These are phyloP conservation scores for Trachelus troglodyta DNA, from an alignment of 2,888 invertebrate species.

Conservation along the genomic window DNA sequence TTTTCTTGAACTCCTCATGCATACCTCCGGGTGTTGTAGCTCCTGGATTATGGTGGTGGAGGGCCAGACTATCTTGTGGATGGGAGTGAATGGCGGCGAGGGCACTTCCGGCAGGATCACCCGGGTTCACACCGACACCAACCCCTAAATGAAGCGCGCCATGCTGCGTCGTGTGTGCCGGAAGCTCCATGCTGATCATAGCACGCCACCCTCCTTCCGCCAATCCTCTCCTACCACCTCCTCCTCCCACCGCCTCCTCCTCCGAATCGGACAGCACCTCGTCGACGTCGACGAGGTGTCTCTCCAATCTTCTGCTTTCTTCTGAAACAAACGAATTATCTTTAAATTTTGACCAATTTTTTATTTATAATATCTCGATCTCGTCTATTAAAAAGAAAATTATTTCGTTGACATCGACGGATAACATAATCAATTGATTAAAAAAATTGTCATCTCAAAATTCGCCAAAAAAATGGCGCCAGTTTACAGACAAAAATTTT, in stretches of 20 bases:
- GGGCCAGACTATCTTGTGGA: slow-evolving; percentile 58
- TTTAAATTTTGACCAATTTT: background rate
- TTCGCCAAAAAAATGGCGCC: background rate
- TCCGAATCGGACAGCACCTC: slow-evolving; percentile 41
- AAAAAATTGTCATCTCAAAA: background rate
- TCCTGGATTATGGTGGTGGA: slow-evolving; percentile 60
- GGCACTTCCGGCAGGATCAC: slow-evolving; percentile 57
- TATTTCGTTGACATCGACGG: background rate
- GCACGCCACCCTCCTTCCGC: slow-evolving; percentile 54
- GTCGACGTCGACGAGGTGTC: slow-evolving; percentile 37
- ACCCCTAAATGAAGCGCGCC: slow-evolving; percentile 59
- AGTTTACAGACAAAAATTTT: background rate
- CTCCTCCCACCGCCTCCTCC: slow-evolving; percentile 43
- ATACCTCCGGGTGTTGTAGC: slow-evolving; percentile 61
- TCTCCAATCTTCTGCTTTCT: slow-evolving; percentile 28
- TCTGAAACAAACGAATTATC: slow-evolving; percentile 7
- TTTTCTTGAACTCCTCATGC: slow-evolving; percentile 62
- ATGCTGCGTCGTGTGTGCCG: slow-evolving; percentile 60
- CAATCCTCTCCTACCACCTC: slow-evolving; percentile 50
- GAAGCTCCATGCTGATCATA: slow-evolving; percentile 65
- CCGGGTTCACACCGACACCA: slow-evolving; percentile 54
- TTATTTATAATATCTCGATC: background rate
- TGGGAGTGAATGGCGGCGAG: slow-evolving; percentile 59
- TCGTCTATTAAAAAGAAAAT: background rate
- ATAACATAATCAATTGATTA: background rate